Evolutionary conservation across 1,140 invertebrate species (phyloP), one percentile per base, ranked within the genome.

Genomic region (Solen grandis): DNA sequence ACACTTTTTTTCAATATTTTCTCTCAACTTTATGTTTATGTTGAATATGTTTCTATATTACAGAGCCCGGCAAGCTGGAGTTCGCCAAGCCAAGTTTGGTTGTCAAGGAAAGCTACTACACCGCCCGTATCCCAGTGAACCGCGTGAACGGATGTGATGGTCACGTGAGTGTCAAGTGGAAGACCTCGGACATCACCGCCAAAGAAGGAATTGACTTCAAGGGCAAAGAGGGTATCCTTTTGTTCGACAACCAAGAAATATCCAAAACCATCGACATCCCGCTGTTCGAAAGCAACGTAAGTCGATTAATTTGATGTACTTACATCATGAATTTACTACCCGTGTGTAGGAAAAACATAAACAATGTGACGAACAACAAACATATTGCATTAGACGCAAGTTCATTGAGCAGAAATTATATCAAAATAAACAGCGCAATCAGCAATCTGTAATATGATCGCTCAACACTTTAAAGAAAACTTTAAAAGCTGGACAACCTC

Each of bases 21-120:
- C n/a, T n/a, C n/a, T n/a, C n/a, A n/a, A n/a, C n/a, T n/a, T n/a
- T n/a, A n/a, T n/a, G n/a, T n/a, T n/a, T n/a, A n/a, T n/a, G n/a
- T n/a, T n/a, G n/a, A n/a, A n/a, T n/a, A n/a, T n/a, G n/a, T 46
- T 46, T 77, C 8, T 60, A n/a, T 38, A 25, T 81, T 80, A 3
- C 85, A 95, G 94, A 95, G 87, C 95, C 95, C 68, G 95, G 95
- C 31, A 91, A 93, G n/a, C 84, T 95, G 46, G 92, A 93, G 69
- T 95, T 95, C 88, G 91, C 93, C 41, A 94, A 94, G 85, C 92
- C 95, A 69, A 94, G 94, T 83, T 88, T 94, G n/a, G 87, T 95
- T 25, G 94, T 95, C 36, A 94, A 95, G 86, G 95, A 95, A 88
- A 95, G 94, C 82, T 92, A 93, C 41, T 93, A 94, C 1, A 90